Base-by-base conservation (phyloP, 2,797 vertebrate species). In the Sebastes kiyomatsui region DNA sequence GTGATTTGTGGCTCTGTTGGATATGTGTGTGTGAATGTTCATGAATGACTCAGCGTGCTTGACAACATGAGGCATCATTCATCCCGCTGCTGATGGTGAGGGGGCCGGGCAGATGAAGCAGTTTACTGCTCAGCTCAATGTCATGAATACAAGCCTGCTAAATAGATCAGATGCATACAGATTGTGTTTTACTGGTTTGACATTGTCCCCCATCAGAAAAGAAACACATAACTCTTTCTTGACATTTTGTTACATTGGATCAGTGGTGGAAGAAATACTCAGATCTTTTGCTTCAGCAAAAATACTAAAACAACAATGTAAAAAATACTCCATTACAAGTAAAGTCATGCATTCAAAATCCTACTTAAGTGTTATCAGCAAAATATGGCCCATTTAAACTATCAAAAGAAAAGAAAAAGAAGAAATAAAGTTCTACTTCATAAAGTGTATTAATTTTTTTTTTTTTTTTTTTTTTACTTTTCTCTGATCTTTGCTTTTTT, bases 111-210 rank as follows among this genome's bases (percentile, higher is more conserved):
- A 54, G 62, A 58, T 75, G 35, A 64, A 59, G 49, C 42, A 33
- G 58, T 16, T 74, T 70, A 61, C 52, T 67, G 62, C 61, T 77
- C 66, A 75, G 70, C 54, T 62, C 46, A 33, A 56, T 67, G 61
- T 72, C 49, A 62, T 60, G 64, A 85, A 68, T 83, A 56, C 38
- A 38, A 22, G 20, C 6, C 75, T 52, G 28, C 33, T 72, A 75
- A 68, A 67, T 32, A 54, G 28, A 80, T 77, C 62, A 59, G 18
- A 12, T 72, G 70, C 56, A 76, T 60, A 74, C 38, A 71, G 64
- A 80, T 65, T 49, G 30, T 71, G 55, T 77, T 68, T 73, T 59
- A 67, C 28, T 72, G 64, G 64, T 70, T 65, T 83, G 73, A 79
- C 42, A 61, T 61, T 83, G 82, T 76, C 23, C 20, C 27, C n/a